Percentiles rank a stretch among this genome's conserved stretches.
Evolutionary conservation across 2,888 invertebrate species (phyloP).

Genomic region (Hydrotaea diabolus): DNA sequence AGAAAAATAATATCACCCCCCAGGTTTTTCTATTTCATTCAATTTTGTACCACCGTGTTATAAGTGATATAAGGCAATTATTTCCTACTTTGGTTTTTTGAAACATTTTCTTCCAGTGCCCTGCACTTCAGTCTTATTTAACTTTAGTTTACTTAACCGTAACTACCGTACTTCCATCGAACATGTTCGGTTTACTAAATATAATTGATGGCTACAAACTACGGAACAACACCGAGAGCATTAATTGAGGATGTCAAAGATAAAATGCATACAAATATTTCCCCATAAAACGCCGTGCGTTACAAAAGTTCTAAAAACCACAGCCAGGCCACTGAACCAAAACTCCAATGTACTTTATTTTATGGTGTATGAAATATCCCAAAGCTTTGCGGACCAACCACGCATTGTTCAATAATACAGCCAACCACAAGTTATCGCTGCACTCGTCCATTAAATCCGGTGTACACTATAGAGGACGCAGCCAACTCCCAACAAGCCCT

Average conservation of each 20-base stretch:
- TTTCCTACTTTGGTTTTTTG: too few relatives aligned
- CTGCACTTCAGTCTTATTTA: too few relatives aligned
- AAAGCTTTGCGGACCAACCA: background rate
- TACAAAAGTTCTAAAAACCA: background rate
- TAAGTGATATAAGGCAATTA: too few relatives aligned
- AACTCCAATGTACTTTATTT: background rate
- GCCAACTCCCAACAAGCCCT: too few relatives aligned
- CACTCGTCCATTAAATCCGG: constrained; percentile 1
- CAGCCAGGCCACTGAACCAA: too few relatives aligned
- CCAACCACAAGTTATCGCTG: background rate
- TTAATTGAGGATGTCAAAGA: constrained; percentile 3
- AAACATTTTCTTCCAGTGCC: too few relatives aligned
- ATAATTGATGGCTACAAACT: background rate
- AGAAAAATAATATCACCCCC: too few relatives aligned
- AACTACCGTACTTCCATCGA: background rate
- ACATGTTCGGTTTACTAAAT: background rate
- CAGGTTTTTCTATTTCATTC: too few relatives aligned
- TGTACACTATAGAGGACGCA: background rate
- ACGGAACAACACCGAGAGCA: background rate
- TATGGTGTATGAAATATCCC: background rate
- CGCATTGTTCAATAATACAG: background rate
- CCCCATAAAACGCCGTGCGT: background rate
- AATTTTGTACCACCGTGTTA: too few relatives aligned
- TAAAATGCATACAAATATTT: background rate
- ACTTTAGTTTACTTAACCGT: background rate